Evolutionary conservation across 2,888 invertebrate genomes (phyloP), one percentile per base, ranked within the genome.

Genomic region (Melitaea athalia): DNA sequence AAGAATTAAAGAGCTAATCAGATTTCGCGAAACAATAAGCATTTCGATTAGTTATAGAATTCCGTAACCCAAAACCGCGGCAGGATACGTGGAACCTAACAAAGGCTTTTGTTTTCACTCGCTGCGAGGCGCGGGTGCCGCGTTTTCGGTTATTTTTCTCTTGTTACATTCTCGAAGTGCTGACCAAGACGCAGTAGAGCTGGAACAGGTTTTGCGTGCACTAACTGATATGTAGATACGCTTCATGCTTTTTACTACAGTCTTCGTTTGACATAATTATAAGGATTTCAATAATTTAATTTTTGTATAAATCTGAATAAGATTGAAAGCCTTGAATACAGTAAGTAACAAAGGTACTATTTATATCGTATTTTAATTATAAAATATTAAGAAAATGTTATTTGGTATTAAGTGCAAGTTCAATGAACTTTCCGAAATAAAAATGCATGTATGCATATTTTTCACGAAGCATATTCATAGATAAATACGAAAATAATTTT

Each of bases 31-130:
- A 84, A 85, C 86, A 85, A 87, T 85, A 76, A 78, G 74, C 78
- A 77, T 76, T 82, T 80, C 80, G 85, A 86, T 88, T 84, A 87
- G 88, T 86, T 86, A 85, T 85, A 88, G 88, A 85, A 90, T 86
- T 87, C 85, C 80, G 89, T 84, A 89, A 92, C 85, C 81, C 80
- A 82, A 91, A 85, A 88, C 91, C 81, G 75, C 73, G 73, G 63
- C 49, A 78, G 84, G 83, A 84, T 92, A 91, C 92, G 81, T 87
- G 89, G 91, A 92, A 92, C 84, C 82, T 81, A 91, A 91, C 91
- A 92, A 91, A 91, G 89, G 82, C 89, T 89, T 91, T 92, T 92
- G 92, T 92, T 89, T 88, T 76, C 77, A 73, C 74, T 76, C 77
- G 73, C 74, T 83, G 60, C 49, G 61, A 79, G 78, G 78, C 76